Base-by-base conservation (phyloP, 2,113 vertebrate species). In the Plestiodon gilberti region DNA sequence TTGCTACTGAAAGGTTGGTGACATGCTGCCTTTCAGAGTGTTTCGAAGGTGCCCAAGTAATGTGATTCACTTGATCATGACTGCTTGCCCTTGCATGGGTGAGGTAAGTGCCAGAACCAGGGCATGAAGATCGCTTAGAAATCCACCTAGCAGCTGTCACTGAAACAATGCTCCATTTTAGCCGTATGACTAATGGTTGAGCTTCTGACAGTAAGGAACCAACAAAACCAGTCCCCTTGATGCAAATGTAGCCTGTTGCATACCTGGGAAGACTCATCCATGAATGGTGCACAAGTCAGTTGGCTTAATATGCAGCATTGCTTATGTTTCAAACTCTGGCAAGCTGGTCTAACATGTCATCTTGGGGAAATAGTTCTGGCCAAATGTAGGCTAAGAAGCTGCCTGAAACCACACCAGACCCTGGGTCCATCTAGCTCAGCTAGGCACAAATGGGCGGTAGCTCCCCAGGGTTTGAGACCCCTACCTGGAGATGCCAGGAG, bases 121-220 rank as follows among this genome's bases (percentile, higher is more conserved):
- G 7, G 6, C 55, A 83, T 48, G 55, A 83, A 78, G 64, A 57
- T 55, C 71, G 52, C 82, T 76, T 40, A 69, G 73, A 76, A 87
- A 77, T 17, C n/a, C 62, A 64, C 20, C 28, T 33, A 78, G 74
- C 62, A 78, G 64, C 38, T 87, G 73, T 70, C 73, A 69, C 62
- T 87, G 55, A 30, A 69, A 61, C 70, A 70, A 77, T 76, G 64
- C 35, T 35, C 62, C 64, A 33, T 82, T 87, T 83, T 87, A 87
- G 35, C 61, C 43, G 30, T 57, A 78, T 83, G 73, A 87, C 73
- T 78, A 82, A 82, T 67, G 59, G 38, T 43, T 69, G 52, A 23
- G 52, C 30, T 61, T 70, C 64, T 79, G 64, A 87, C 7, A 48
- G 22, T 43, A 78, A n/a, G n/a, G n/a, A n/a, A 77, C 61, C 64